These are phyloP conservation scores for Marronus borbonicus DNA, from an alignment of 2,888 invertebrate genomes.

Conservation along the genomic window DNA sequence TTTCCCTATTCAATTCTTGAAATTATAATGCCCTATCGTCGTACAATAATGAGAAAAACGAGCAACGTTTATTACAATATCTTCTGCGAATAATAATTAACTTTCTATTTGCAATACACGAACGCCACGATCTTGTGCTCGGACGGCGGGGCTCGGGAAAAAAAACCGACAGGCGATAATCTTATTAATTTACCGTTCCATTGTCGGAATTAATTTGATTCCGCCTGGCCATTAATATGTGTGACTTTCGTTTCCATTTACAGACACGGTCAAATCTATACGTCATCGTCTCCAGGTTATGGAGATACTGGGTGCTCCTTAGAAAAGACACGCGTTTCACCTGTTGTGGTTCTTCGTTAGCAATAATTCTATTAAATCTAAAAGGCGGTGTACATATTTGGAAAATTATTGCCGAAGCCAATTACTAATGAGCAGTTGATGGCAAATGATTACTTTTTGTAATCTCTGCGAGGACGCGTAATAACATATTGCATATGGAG, in stretches of 20 bases:
- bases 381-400: no score
- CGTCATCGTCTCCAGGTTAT: no score
- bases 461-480: no score
- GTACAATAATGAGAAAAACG: constrained; percentile 8
- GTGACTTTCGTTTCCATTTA: constrained; percentile 42
- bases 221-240: constrained; percentile 40
- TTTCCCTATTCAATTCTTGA: constrained; percentile 13
- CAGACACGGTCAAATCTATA: background rate
- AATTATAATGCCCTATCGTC: constrained; percentile 8
- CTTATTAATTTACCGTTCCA: constrained; percentile 33
- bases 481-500: no score
- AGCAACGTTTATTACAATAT: constrained; percentile 15
- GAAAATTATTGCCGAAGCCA: no score
- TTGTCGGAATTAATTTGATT: constrained; percentile 44
- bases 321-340: no score
- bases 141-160: background rate
- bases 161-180: constrained; percentile 6
- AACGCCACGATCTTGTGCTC: background rate
- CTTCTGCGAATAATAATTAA: constrained; percentile 7
- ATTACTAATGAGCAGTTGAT: no score
- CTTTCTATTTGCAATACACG: constrained; percentile 36
- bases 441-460: no score
- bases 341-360: no score
- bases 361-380: no score
- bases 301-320: no score